Evolutionary conservation across 2,113 vertebrate genomes (phyloP).

Genomic region (Phyllopteryx taeniolatus): DNA sequence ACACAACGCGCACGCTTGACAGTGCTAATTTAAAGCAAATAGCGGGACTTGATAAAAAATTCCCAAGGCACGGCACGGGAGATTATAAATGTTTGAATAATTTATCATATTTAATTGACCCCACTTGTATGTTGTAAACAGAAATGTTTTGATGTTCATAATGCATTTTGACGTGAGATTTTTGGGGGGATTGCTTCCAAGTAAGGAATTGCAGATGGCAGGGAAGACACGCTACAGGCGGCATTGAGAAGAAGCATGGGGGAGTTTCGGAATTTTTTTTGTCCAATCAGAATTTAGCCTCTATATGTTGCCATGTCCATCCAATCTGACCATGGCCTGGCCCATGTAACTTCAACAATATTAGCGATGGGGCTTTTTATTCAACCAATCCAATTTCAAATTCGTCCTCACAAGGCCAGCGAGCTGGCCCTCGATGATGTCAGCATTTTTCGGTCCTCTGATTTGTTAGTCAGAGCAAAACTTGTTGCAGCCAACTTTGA

Average conservation of each 20-base stretch:
- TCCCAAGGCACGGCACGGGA: conserved; percentile 77
- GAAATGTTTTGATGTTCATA: conserved; percentile 88
- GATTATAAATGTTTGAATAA: conserved; percentile 89
- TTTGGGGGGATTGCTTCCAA: conserved; percentile 11
- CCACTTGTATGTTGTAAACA: conserved; percentile 83
- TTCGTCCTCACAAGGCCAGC: too few species aligned
- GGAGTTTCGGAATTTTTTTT: conserved; percentile 26
- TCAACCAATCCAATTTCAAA: too few species aligned
- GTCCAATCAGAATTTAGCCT: background rate
- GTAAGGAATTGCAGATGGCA: conserved; percentile 8
- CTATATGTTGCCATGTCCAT: too few species aligned
- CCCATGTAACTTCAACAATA: too few species aligned
- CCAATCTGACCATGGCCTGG: too few species aligned
- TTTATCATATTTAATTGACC: conserved; percentile 88
- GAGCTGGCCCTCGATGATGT: too few species aligned
- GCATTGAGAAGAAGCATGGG: background rate
- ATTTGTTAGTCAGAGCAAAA: too few species aligned
- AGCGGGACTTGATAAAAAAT: conserved; percentile 93
- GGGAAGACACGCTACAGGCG: too few species aligned
- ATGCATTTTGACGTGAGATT: conserved; percentile 74
- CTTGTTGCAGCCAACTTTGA: too few species aligned
- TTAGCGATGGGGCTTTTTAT: too few species aligned
- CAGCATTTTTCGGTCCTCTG: too few species aligned
- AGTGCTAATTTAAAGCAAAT: conserved; percentile 98
- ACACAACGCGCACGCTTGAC: conserved; percentile 90